These are phyloP conservation scores for Eudiplozoon nipponicum DNA, from an alignment of 2,888 invertebrate species.

Conservation along the genomic window DNA sequence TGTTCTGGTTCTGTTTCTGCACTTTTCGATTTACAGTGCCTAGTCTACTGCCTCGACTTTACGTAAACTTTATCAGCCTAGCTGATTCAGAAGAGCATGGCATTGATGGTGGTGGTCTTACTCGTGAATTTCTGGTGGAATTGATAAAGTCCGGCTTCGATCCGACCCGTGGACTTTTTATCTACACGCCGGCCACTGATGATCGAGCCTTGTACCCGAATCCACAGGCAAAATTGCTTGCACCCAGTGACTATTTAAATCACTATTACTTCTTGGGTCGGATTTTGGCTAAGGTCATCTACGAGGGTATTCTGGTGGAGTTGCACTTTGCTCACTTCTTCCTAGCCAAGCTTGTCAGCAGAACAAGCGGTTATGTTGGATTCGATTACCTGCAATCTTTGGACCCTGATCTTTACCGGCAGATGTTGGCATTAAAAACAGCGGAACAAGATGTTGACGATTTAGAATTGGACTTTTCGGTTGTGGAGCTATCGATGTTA, in stretches of 20 bases:
- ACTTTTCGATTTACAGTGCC: constrained; percentile 34
- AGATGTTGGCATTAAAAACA: constrained; percentile 34
- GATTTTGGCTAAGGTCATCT: constrained; percentile 61
- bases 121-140: constrained; percentile 69
- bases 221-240: constrained; percentile 48
- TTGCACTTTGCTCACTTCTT: constrained; percentile 79
- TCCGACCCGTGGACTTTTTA: constrained; percentile 74
- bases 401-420: constrained; percentile 53
- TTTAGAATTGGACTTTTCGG: constrained; percentile 54
- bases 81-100: constrained; percentile 73
- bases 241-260: constrained; percentile 47
- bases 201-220: constrained; percentile 80
- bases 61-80: constrained; percentile 57
- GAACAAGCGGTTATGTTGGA: constrained; percentile 38
- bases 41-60: constrained; percentile 47
- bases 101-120: constrained; percentile 79
- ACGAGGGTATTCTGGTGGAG: constrained; percentile 69
- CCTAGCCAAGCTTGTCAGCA: constrained; percentile 43
- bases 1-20: constrained; percentile 2
- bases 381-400: constrained; percentile 66
- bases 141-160: constrained; percentile 66
- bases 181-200: constrained; percentile 53
- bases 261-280: constrained; percentile 79
- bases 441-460: constrained; percentile 55
- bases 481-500: constrained; percentile 33